Conservation (phyloP, 1,140 invertebrate genomes). For the Trinorchestia longiramus region DNA sequence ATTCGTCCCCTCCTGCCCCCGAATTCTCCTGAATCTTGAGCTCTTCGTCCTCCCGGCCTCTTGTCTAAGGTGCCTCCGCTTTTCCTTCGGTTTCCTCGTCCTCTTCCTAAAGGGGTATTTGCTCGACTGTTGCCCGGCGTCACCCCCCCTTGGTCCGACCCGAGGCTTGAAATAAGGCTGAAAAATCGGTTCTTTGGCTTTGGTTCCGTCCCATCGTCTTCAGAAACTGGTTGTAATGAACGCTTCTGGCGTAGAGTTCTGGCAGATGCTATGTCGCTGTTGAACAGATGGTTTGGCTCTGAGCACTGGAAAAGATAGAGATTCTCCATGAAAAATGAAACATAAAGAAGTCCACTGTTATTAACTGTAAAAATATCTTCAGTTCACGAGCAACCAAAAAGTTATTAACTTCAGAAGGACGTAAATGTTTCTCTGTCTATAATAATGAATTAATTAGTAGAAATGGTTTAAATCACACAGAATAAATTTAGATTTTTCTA, state of each 20-base stretch:
- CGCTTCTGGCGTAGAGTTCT: slow-evolving; percentile 17
- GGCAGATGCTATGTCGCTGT: neutral
- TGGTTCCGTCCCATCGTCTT: neutral
- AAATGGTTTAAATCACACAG: neutral
- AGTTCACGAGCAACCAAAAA: neutral
- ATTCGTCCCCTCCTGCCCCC: neutral
- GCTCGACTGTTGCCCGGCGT: neutral
- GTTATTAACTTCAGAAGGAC: neutral
- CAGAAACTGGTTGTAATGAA: neutral
- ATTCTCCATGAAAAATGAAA: neutral
- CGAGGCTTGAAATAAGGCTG: slow-evolving; percentile 38
- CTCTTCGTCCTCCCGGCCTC: neutral
- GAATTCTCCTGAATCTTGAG: neutral
- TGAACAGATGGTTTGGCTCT: neutral
- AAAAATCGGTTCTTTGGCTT: slow-evolving; percentile 5
- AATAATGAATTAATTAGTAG: neutral
- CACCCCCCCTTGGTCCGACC: neutral
- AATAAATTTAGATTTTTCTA: neutral
- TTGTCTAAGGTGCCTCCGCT: neutral
- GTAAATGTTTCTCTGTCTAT: neutral
- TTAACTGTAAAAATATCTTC: too few relatives aligned
- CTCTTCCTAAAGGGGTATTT: slow-evolving; percentile 40
- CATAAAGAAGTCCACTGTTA: neutral
- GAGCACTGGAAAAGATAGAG: neutral
- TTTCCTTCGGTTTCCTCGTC: neutral